Conservation (phyloP, 2,797 vertebrate species). For the Malurus leucopterus region DNA sequence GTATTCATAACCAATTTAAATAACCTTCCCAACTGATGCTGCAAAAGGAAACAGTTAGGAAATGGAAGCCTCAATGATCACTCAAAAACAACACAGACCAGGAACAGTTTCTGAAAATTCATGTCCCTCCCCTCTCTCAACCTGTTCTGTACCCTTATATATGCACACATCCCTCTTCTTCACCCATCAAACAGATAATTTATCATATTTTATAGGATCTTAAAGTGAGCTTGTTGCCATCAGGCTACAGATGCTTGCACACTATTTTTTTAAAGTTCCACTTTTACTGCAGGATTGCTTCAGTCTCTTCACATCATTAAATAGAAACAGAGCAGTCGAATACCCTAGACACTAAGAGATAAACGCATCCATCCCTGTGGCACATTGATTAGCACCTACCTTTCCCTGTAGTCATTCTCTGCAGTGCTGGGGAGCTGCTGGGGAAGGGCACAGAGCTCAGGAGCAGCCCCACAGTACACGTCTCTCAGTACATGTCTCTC, state of each 20-base stretch:
- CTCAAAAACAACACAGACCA: background rate
- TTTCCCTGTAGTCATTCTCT: constrained; percentile 83
- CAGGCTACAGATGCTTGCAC: background rate
- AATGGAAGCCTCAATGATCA: background rate
- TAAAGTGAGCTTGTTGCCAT: background rate
- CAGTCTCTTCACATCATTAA: background rate
- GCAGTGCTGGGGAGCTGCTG: constrained; percentile 36
- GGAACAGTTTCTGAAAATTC: background rate
- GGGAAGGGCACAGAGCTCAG: background rate
- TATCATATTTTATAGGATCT: background rate
- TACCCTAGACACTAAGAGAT: background rate
- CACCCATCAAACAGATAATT: background rate
- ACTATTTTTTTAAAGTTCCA: background rate
- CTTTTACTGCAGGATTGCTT: background rate
- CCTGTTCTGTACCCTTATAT: background rate
- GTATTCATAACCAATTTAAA: background rate
- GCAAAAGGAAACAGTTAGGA: background rate
- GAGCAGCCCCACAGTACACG: background rate
- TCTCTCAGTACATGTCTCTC: constrained; percentile 19
- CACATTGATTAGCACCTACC: constrained; percentile 73
- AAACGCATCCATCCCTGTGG: background rate
- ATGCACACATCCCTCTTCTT: background rate
- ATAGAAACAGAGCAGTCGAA: background rate
- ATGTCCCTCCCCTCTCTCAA: background rate
- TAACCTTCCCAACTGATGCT: background rate